These are phyloP conservation scores for Pristionchus arcanus DNA, from an alignment of 2,888 invertebrate genomes.

Conservation along the genomic window DNA sequence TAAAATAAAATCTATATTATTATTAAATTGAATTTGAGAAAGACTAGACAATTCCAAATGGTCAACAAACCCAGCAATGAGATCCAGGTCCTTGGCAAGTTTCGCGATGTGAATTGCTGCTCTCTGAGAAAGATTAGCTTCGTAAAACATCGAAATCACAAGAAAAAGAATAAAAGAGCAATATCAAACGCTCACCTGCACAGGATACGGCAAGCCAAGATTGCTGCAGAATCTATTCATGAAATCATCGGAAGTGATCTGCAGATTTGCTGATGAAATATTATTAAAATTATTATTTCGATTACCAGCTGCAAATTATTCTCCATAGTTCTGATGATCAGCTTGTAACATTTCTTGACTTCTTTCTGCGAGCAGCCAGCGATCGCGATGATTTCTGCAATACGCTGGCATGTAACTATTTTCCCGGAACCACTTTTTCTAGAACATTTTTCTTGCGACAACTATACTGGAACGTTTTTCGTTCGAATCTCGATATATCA, in stretches of 20 bases:
- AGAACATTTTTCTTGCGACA: too few species aligned
- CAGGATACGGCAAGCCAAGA: constrained; percentile 85
- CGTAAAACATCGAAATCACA: not conserved
- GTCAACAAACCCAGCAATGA: constrained; percentile 79
- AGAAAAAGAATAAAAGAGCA: too few species aligned
- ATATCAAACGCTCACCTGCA: too few species aligned
- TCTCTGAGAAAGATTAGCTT: constrained; percentile 57
- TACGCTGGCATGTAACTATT: too few species aligned
- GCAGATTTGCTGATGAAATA: constrained; percentile 70
- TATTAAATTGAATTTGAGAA: too few species aligned
- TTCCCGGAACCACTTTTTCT: too few species aligned
- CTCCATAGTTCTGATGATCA: constrained; percentile 95
- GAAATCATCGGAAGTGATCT: constrained; percentile 98
- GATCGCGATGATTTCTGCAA: constrained; percentile 94
- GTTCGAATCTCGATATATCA: not conserved
- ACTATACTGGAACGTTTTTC: too few species aligned
- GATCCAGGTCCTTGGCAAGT: constrained; percentile 95
- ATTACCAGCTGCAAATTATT: constrained; percentile 97
- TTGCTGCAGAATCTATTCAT: constrained; percentile 95
- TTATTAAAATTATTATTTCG: constrained; percentile 79
- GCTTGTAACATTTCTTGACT: constrained; percentile 97
- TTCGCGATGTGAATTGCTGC: constrained; percentile 97
- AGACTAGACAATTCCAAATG: too few species aligned
- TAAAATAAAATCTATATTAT: too few species aligned
- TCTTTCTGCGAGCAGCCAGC: constrained; percentile 97